Evolutionary conservation across 1,140 invertebrate species (phyloP), one percentile per base, ranked within the genome.

Genomic region (Zaprionus lachaisei): DNA sequence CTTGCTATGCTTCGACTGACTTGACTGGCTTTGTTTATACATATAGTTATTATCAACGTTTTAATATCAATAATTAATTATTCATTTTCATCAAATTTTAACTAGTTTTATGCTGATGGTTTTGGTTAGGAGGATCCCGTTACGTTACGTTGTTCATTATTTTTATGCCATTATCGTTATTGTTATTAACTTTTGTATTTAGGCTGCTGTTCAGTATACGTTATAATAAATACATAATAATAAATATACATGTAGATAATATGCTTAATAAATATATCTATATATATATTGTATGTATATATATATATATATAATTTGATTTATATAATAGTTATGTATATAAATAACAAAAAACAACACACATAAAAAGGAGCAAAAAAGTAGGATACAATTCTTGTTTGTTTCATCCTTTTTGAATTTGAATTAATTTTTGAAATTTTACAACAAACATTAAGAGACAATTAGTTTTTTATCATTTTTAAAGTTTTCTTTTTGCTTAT

Each of bases 171-270:
- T 77, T 81, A 81, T 77, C 83, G 60, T 66, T 74, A 62, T 80
- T 49, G 67, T 72, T 63, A 69, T 72, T 63, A 60, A 60, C 34
- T 20, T 71, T 78, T 82, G 68, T 73, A 55, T 62, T 81, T 78
- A 81, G 54, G 63, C 79, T 87, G 77, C 73, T 77, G 81, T 62
- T 87, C 84, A 77, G 78, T 87, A 87, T 89, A 87, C 80, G 75
- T 85, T 89, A 89, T 91, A 91, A 90, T 89, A 91, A 91, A 82
- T 89, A 91, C 80, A 85, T 91, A 91, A 91, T 91, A 91, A 85
- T 91, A 83, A 91, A 91, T 91, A 91, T 89, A 89, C 85, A 89
- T 89, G 85, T 89, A 89, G 85, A 89, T 89, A 89, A 89, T 89
- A 89, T 83, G 85, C 85, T 89, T 89, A 89, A 90, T 89, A 89